phyloP scores from a whole-genome alignment of 2,113 vertebrate genomes.

The Oreochromis tanganicae region DNA sequence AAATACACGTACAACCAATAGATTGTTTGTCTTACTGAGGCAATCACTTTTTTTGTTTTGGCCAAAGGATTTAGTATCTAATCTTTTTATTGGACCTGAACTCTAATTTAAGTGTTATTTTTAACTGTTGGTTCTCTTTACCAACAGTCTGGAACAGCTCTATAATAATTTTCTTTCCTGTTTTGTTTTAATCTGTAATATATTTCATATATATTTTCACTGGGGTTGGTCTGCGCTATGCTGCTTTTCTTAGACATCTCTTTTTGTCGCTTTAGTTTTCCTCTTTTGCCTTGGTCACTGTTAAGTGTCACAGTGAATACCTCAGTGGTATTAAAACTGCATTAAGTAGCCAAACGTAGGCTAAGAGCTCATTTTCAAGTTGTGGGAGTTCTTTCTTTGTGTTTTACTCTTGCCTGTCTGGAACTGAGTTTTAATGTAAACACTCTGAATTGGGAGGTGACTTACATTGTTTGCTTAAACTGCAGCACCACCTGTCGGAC shows the following conservation, averaged over 20 bases:
- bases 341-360: not conserved
- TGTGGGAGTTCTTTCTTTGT: not conserved
- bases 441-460: not conserved
- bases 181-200: slow-evolving; percentile 54
- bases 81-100: slow-evolving; percentile 48
- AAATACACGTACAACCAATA: slow-evolving; percentile 32
- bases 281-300: slow-evolving; percentile 11
- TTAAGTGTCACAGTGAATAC: slow-evolving; percentile 12
- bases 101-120: slow-evolving; percentile 62
- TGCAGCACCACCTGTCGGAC: not conserved
- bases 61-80: slow-evolving; percentile 55
- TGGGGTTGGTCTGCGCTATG: slow-evolving; percentile 19
- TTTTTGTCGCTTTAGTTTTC: not conserved
- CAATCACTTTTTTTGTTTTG: slow-evolving; percentile 10
- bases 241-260: slow-evolving; percentile 27
- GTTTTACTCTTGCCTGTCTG: not conserved
- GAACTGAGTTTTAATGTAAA: not conserved
- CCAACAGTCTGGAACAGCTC: not conserved
- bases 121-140: slow-evolving; percentile 32
- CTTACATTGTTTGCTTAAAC: not conserved
- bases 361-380: not conserved
- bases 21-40: slow-evolving; percentile 14
- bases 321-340: slow-evolving; percentile 21
- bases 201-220: slow-evolving; percentile 46
- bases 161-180: not conserved